These are phyloP conservation scores for Scytalopus superciliaris DNA, from an alignment of 2,113 vertebrate species.

Conservation along the genomic window DNA sequence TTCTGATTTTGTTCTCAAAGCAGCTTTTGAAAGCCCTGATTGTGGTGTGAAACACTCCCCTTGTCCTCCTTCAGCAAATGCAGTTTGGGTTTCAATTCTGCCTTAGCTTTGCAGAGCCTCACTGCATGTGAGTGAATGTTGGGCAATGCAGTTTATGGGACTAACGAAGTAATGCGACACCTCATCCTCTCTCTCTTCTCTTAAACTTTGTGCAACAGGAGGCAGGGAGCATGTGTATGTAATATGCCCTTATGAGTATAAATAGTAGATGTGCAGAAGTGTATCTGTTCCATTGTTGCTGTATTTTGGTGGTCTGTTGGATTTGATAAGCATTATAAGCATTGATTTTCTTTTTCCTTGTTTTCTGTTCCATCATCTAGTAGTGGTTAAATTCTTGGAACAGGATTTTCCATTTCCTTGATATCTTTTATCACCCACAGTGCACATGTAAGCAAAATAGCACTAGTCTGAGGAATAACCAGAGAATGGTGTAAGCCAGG, in stretches of 20 bases:
- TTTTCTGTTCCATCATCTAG: not conserved
- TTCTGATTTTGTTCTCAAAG: not conserved
- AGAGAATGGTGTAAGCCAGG: not conserved
- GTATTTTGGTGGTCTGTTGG: not conserved
- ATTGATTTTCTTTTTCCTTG: not conserved
- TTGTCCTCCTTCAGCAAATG: not conserved
- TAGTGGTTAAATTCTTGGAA: not conserved
- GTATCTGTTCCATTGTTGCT: not conserved
- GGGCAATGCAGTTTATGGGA: not conserved
- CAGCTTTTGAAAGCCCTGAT: not conserved
- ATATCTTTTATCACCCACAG: not conserved
- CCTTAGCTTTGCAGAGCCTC: not conserved
- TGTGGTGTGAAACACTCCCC: not conserved
- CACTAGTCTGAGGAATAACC: not conserved
- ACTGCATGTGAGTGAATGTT: fast-evolving
- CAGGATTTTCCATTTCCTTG: not conserved
- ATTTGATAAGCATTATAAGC: not conserved
- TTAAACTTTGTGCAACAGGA: not conserved
- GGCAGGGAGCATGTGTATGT: not conserved
- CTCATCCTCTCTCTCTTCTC: not conserved
- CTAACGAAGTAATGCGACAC: not conserved
- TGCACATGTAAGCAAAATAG: not conserved
- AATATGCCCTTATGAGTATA: not conserved
- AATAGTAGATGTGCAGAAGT: not conserved
- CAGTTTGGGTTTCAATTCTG: not conserved